Percentiles rank a stretch among this genome's conserved stretches.
Evolutionary conservation across 2,888 invertebrate species (phyloP).

Genomic region (Campoplex capitator): DNA sequence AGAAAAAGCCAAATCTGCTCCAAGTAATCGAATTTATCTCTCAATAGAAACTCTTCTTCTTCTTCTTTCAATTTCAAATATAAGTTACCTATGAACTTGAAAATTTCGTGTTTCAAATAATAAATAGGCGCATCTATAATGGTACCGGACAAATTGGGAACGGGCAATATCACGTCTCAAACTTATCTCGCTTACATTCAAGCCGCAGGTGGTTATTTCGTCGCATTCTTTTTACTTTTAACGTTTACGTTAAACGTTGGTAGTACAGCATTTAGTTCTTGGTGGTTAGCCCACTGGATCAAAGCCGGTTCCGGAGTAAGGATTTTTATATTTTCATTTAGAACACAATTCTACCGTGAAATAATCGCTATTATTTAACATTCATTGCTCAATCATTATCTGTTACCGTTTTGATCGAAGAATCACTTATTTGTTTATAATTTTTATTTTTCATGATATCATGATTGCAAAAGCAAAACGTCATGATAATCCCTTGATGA

Average conservation of each 20-base stretch:
- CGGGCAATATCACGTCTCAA: slow-evolving; percentile 81
- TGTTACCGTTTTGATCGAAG: no score
- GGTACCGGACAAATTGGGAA: slow-evolving; percentile 72
- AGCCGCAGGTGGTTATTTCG: slow-evolving; percentile 85
- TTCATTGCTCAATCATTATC: not conserved
- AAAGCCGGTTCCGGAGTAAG: slow-evolving; percentile 82
- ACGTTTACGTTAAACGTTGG: slow-evolving; percentile 86
- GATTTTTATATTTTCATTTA: slow-evolving; percentile 43
- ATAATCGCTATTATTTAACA: not conserved
- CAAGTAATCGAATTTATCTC: slow-evolving; percentile 34
- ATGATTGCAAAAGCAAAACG: not conserved
- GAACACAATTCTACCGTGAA: not conserved
- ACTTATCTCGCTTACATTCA: slow-evolving; percentile 86
- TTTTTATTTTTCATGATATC: not conserved
- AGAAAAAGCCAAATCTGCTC: slow-evolving; percentile 15
- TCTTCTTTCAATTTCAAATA: not conserved
- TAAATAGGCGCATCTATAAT: slow-evolving; percentile 72
- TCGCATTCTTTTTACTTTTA: slow-evolving; percentile 83
- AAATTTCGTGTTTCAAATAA: not conserved
- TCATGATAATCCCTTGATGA: no score
- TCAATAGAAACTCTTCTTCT: not conserved
- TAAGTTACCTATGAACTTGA: not conserved
- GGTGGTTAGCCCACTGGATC: slow-evolving; percentile 88
- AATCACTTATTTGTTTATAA: not conserved
- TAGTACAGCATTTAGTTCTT: slow-evolving; percentile 86